phyloP scores from a whole-genome alignment of 2,888 invertebrate genomes.

The Drosophila melanocephala region DNA sequence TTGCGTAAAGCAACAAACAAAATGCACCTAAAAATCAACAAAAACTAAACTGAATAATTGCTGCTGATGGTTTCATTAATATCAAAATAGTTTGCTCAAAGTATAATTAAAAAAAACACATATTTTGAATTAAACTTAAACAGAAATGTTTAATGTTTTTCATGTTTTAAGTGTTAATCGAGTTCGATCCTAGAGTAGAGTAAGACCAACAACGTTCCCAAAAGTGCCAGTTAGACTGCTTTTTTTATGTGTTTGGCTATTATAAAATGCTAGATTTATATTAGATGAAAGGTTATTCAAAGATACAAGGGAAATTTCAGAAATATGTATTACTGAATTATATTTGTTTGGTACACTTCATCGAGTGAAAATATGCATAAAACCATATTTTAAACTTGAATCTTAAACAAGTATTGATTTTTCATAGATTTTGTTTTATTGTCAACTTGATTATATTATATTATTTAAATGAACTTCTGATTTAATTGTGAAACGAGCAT shows the following conservation, averaged over 20 bases:
- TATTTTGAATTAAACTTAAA: too few species aligned
- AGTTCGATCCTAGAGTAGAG: too few species aligned
- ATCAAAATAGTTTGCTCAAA: not conserved
- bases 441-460: not conserved
- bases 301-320: not conserved
- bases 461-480: too few species aligned
- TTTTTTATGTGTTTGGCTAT: too few species aligned
- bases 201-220: too few species aligned
- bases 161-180: too few species aligned
- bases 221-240: too few species aligned
- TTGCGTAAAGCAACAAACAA: not conserved
- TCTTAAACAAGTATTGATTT: not conserved
- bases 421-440: not conserved
- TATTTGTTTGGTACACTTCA: too few species aligned
- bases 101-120: not conserved
- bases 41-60: constrained; percentile 38
- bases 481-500: not conserved
- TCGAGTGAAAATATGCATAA: too few species aligned
- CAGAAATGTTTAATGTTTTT: too few species aligned
- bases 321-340: too few species aligned
- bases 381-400: not conserved
- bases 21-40: not conserved
- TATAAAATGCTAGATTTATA: too few species aligned
- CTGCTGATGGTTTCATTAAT: not conserved
- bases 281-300: not conserved